A percentile compares a stretch with the other conserved stretches of the same genome.
Evolutionary conservation across 2,113 vertebrate genomes (phyloP).

Genomic region (Apteryx owenii): DNA sequence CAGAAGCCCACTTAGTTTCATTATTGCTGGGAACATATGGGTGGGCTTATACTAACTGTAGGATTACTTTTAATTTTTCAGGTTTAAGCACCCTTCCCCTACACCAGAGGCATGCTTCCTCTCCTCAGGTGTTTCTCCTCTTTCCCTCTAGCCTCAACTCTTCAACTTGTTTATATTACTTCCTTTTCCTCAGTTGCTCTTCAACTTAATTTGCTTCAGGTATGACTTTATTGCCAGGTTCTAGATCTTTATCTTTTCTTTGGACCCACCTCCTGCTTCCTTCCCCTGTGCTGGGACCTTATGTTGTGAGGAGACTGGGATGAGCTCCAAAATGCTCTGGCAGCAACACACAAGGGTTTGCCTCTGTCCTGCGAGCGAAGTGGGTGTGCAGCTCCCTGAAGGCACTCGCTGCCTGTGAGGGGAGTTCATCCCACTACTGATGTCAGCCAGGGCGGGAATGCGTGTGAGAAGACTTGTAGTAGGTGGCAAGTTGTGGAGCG

Average conservation of each 20-base stretch:
- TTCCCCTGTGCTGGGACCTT: not conserved
- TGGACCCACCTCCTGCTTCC: not conserved
- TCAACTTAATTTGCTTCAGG: not conserved
- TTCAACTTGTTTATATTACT: not conserved
- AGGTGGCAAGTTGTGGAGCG: not conserved
- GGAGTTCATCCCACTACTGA: rapidly evolving
- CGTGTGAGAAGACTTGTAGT: not conserved
- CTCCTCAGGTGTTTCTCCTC: not conserved
- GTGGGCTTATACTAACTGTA: not conserved
- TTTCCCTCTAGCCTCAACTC: not conserved
- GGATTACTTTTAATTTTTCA: not conserved
- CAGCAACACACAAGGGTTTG: not conserved
- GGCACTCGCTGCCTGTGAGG: not conserved
- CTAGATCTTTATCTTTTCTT: not conserved
- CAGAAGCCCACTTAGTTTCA: not conserved
- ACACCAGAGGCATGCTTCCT: not conserved
- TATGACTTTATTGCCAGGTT: not conserved
- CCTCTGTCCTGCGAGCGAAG: rapidly evolving
- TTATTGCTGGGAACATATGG: not conserved
- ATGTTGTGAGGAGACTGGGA: not conserved
- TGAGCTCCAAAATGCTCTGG: not conserved
- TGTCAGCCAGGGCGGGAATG: not conserved
- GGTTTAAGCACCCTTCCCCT: not conserved
- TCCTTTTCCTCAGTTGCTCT: not conserved
- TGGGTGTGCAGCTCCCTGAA: not conserved